Evolutionary conservation across 1,140 invertebrate genomes (phyloP).

Genomic region (Halyomorpha halys): DNA sequence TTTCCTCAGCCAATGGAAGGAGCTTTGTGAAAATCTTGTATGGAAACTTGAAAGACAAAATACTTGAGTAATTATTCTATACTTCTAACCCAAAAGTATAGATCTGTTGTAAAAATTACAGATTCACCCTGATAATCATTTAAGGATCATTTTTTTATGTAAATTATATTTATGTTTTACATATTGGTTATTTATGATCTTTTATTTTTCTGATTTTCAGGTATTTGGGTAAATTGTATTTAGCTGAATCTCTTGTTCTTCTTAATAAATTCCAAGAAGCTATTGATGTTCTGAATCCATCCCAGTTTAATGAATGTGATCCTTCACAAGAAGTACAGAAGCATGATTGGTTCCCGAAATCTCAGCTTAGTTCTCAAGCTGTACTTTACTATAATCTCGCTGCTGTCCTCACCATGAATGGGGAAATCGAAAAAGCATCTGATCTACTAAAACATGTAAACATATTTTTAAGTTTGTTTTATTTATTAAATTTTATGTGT

Average conservation of each 20-base stretch:
- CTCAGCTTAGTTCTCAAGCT: conserved; percentile 50
- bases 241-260: conserved; percentile 77
- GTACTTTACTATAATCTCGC: conserved; percentile 72
- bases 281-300: conserved; percentile 70
- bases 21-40: too few species aligned
- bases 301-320: conserved; percentile 52
- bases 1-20: too few species aligned
- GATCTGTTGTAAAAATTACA: too few species aligned
- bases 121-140: too few species aligned
- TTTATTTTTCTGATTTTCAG: conserved; percentile 39
- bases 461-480: conserved; percentile 23
- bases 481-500: background rate
- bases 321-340: conserved; percentile 25
- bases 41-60: too few species aligned
- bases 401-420: conserved; percentile 61
- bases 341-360: conserved; percentile 56
- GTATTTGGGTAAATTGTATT: conserved; percentile 77
- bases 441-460: conserved; percentile 52
- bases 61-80: too few species aligned
- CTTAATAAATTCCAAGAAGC: conserved; percentile 75
- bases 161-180: too few species aligned
- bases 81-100: too few species aligned
- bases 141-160: too few species aligned
- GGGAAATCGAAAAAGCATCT: conserved; percentile 62
- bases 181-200: too few species aligned